These are phyloP conservation scores for Gopherus flavomarginatus DNA, from an alignment of 2,113 vertebrate genomes.

Conservation along the genomic window DNA sequence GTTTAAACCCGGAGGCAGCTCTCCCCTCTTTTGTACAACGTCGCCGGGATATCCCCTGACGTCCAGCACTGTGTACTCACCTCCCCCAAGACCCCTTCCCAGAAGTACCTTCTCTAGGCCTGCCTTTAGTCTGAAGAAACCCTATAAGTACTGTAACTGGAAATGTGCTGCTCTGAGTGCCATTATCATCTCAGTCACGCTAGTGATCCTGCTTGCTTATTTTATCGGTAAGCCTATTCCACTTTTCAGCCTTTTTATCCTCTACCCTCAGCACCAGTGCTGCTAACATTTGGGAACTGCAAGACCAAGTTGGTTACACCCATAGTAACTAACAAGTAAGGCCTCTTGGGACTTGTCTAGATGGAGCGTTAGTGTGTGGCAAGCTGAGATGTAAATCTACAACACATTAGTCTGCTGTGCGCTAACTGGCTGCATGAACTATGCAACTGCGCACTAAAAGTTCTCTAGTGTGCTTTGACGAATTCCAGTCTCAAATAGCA, in stretches of 20 bases:
- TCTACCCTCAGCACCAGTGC: not conserved
- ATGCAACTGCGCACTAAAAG: not conserved
- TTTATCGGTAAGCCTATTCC: constrained; percentile 92
- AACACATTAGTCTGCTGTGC: not conserved
- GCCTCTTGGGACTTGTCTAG: not conserved
- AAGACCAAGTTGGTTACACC: not conserved
- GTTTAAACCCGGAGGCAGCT: constrained; percentile 97
- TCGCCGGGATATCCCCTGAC: constrained; percentile 98
- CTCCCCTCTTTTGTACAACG: constrained; percentile 96
- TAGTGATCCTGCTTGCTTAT: constrained; percentile 95
- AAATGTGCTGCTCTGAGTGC: constrained; percentile 97
- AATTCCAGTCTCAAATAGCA: not conserved
- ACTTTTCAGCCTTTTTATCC: not conserved
- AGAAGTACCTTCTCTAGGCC: constrained; percentile 95
- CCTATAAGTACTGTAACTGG: constrained; percentile 99
- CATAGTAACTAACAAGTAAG: not conserved
- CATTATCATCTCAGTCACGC: constrained; percentile 92
- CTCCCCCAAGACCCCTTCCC: constrained; percentile 95
- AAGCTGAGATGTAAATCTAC: not conserved
- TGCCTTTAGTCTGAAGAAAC: constrained; percentile 97
- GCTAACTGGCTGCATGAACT: not conserved
- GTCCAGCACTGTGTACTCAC: constrained; percentile 98
- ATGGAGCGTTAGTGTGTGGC: not conserved
- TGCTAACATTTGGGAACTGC: not conserved
- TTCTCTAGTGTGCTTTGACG: not conserved